phyloP scores from a whole-genome alignment of 2,797 vertebrate genomes.

The Heteromormyrus szaboi region DNA sequence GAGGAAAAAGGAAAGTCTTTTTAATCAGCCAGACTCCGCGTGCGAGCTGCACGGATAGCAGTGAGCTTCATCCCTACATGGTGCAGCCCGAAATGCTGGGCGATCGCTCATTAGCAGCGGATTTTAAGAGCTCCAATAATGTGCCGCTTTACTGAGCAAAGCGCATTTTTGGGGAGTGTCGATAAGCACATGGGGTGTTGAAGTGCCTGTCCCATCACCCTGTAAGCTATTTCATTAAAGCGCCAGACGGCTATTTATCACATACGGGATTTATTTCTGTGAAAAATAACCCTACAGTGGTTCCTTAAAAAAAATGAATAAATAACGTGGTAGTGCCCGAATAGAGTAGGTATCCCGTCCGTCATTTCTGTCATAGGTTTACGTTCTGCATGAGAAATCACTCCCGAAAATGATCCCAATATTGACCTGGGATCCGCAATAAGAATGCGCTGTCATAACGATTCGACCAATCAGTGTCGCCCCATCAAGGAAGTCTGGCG shows the following conservation, averaged over 20 bases:
- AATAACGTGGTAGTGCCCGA: neutral
- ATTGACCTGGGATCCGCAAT: slow-evolving; percentile 17
- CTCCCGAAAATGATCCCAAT: neutral
- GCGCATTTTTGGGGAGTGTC: slow-evolving; percentile 14
- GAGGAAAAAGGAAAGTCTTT: neutral
- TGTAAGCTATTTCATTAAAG: slow-evolving; percentile 31
- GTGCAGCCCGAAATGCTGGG: slow-evolving; percentile 19
- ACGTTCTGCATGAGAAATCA: neutral
- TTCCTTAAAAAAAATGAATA: slow-evolving; percentile 16
- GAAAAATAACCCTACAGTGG: slow-evolving; percentile 25
- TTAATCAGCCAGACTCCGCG: neutral
- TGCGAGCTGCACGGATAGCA: neutral
- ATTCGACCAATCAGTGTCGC: neutral
- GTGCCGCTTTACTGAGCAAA: slow-evolving; percentile 12
- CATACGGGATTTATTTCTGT: slow-evolving; percentile 25
- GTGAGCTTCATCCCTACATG: too few relatives aligned
- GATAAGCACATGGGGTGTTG: slow-evolving; percentile 24
- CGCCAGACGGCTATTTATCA: slow-evolving; percentile 21
- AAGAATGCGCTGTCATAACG: slow-evolving; percentile 21
- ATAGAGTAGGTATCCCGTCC: neutral
- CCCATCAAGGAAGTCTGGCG: neutral
- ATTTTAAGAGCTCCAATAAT: neutral
- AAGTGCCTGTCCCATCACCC: slow-evolving; percentile 28
- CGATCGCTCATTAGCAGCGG: slow-evolving; percentile 16
- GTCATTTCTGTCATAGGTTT: slow-evolving; percentile 15